Conservation (phyloP, 2,797 vertebrate genomes). For the Macropodus opercularis region DNA sequence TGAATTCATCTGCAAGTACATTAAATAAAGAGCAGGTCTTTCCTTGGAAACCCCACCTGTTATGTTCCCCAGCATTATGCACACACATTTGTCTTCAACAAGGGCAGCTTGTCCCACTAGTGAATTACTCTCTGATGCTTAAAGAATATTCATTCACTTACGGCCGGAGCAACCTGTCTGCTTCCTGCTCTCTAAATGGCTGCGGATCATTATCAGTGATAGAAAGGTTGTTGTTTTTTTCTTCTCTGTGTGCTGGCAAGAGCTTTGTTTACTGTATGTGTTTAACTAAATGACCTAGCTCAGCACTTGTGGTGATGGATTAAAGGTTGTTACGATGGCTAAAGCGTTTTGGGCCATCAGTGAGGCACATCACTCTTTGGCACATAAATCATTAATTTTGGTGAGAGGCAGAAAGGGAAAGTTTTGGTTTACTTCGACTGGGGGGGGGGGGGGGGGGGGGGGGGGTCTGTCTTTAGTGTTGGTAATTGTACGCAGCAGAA, state of each 20-base stretch:
- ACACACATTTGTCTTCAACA: slow-evolving; percentile 73
- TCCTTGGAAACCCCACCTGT: slow-evolving; percentile 39
- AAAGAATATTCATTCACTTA: slow-evolving; percentile 77
- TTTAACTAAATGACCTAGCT: slow-evolving; percentile 53
- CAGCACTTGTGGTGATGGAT: slow-evolving; percentile 69
- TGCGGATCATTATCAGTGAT: slow-evolving; percentile 71
- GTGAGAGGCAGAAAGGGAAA: slow-evolving; percentile 25
- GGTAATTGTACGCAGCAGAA: not conserved
- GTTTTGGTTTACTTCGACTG: slow-evolving; percentile 11
- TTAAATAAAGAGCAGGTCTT: slow-evolving; percentile 69
- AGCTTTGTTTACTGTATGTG: slow-evolving; percentile 65
- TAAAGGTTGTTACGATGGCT: slow-evolving; percentile 54
- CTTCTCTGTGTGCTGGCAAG: slow-evolving; percentile 47
- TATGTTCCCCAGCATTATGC: slow-evolving; percentile 59
- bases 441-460: too few relatives aligned
- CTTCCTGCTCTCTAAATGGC: slow-evolving; percentile 67
- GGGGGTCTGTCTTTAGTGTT: not conserved
- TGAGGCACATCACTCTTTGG: slow-evolving; percentile 26
- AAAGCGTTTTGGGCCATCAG: slow-evolving; percentile 52
- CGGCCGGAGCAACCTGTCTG: slow-evolving; percentile 63
- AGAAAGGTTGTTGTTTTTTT: slow-evolving; percentile 25
- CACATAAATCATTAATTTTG: slow-evolving; percentile 52
- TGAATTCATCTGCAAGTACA: slow-evolving; percentile 64
- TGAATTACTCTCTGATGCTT: slow-evolving; percentile 69
- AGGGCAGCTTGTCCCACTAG: slow-evolving; percentile 60